A percentile compares a stretch with the other conserved stretches of the same genome.
Conservation (phyloP, 2,888 invertebrate species). For the Macaria notata region DNA sequence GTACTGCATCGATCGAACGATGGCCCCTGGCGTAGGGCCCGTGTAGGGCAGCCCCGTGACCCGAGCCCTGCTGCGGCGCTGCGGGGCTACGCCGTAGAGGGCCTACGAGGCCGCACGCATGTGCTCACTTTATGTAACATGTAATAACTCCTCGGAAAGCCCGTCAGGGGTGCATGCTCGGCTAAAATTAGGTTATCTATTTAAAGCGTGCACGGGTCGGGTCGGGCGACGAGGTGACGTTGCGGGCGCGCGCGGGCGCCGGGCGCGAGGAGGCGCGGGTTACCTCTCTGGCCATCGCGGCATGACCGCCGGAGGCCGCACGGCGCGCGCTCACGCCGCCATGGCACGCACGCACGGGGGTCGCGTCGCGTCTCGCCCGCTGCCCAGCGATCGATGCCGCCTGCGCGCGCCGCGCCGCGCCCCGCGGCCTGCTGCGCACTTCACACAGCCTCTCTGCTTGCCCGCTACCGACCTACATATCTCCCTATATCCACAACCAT, state of each 20-base stretch:
- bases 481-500: too few relatives aligned
- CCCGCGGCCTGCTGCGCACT: constrained; percentile 12
- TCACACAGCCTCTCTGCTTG: too few relatives aligned
- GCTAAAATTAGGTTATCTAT: constrained; percentile 29
- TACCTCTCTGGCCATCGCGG: constrained; percentile 89
- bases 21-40: constrained; percentile 25
- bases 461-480: too few relatives aligned
- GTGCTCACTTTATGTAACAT: constrained; percentile 39
- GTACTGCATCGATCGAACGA: constrained; percentile 32
- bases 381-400: constrained; percentile 67
- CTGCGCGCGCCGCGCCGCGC: constrained; percentile 49
- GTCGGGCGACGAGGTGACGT: constrained; percentile 55
- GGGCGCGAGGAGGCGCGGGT: constrained; percentile 54
- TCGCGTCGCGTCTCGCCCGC: constrained; percentile 73
- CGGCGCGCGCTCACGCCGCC: constrained; percentile 81
- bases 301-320: constrained; percentile 84
- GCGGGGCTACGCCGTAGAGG: constrained; percentile 41
- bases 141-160: constrained; percentile 9
- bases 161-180: constrained; percentile 11
- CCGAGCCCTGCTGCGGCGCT: too few relatives aligned
- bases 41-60: too few relatives aligned
- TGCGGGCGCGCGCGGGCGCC: constrained; percentile 29
- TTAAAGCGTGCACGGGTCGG: constrained; percentile 58
- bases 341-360: constrained; percentile 76
- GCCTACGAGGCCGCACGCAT: constrained; percentile 47